Evolutionary conservation across 2,113 vertebrate species (phyloP), one percentile per base, ranked within the genome.

Genomic region (Petaurus breviceps): DNA sequence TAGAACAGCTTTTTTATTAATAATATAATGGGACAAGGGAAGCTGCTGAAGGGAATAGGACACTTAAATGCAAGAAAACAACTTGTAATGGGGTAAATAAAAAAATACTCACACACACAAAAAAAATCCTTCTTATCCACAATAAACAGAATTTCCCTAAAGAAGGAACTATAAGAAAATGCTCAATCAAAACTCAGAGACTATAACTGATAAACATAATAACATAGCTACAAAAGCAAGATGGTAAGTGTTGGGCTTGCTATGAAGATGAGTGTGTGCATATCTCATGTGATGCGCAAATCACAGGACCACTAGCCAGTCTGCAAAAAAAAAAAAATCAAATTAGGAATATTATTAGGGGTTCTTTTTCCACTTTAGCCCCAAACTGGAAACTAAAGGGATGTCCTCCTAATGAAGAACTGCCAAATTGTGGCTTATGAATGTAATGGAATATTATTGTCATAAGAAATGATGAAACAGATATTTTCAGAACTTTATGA

Each of bases 21-120:
- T 43, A 50, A 51, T 26, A 54, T 51, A 94, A 96, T 90, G 22
- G 23, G 91, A 94, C 1, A 94, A 93, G 47, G 90, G 89, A 93
- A 96, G 61, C 3, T 90, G 50, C n/a, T 47, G 28, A 51, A 77
- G 53, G 77, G 46, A 92, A 43, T 14, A 31, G 1, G 90, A 90
- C 6, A 37, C 2, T 46, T 52, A 50, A 10, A 84, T 24, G 24
- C 8, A n/a, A 52, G n/a, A 77, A 90, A 89, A 43, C 11, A 68
- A 84, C 68, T 84, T 84, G n/a, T 22, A 84, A 43, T 43, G 68
- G 19, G n/a, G 7, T 22, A 84, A 84, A 84, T 43, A 8, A 43
- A 84, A 84, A 84, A 23, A 77, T n/a, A 77, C 37, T 77, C 22
- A 43, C 23, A 84, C 19, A 8, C 22, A 43, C 2, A 49, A 77